phyloP scores from a whole-genome alignment of 2,113 vertebrate species.

The Epinephelus cyanopodus region DNA sequence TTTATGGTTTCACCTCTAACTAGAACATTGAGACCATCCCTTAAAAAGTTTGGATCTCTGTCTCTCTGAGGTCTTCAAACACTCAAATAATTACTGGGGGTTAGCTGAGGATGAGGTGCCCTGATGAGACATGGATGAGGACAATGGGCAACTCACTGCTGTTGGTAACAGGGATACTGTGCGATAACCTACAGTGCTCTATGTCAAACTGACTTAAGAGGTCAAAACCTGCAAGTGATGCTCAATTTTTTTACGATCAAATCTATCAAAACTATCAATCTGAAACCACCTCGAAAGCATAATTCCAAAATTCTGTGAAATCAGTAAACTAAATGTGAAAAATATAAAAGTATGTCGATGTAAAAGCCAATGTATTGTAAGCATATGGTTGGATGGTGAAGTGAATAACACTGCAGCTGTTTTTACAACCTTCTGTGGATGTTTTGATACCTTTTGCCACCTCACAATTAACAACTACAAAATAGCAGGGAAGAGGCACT shows the following conservation, averaged over 20 bases:
- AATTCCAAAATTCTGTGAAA: too few species aligned
- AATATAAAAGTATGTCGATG: too few species aligned
- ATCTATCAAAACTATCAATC: too few species aligned
- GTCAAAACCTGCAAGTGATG: not conserved
- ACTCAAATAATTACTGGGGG: constrained; percentile 39
- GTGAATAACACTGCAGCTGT: not conserved
- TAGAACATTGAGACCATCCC: constrained; percentile 9
- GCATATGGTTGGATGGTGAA: not conserved
- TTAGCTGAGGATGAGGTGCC: constrained; percentile 20
- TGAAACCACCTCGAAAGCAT: not conserved
- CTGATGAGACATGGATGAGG: constrained; percentile 4
- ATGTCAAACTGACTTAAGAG: constrained; percentile 31
- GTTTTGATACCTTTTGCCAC: not conserved
- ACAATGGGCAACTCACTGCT: not conserved
- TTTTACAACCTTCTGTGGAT: not conserved
- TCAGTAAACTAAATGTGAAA: not conserved
- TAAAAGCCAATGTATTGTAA: not conserved
- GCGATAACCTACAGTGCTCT: not conserved
- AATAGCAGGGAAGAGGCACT: not conserved
- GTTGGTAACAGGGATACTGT: not conserved
- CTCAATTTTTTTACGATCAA: not conserved
- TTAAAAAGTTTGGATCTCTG: constrained; percentile 4
- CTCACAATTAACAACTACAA: not conserved
- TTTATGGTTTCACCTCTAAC: constrained; percentile 22
- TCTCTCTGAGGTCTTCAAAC: constrained; percentile 45